Percentiles rank a stretch among this genome's conserved stretches.
Evolutionary conservation across 2,797 vertebrate species (phyloP).

Genomic region (Distichodus sexfasciatus): DNA sequence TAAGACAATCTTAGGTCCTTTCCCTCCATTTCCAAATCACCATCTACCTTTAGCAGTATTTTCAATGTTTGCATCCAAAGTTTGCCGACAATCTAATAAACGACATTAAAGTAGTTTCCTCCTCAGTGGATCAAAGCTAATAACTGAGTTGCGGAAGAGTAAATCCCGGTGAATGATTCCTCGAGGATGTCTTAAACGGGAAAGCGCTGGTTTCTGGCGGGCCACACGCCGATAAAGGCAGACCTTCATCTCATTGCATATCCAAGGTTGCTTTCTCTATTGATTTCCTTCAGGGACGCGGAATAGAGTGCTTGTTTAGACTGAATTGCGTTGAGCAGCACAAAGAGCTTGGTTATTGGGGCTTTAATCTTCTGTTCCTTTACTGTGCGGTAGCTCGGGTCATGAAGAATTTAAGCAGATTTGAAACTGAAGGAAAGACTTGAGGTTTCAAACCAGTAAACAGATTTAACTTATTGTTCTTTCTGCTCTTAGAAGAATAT

Average conservation of each 20-base stretch:
- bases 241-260: constrained; percentile 51
- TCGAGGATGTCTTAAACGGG: constrained; percentile 45
- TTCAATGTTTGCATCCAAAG: neutral
- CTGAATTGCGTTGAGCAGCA: constrained; percentile 48
- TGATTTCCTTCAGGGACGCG: constrained; percentile 56
- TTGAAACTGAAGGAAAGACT: no score
- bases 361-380: neutral
- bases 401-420: no score
- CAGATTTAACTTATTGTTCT: no score
- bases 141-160: constrained; percentile 35
- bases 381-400: no score
- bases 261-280: constrained; percentile 52
- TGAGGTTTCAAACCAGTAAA: no score
- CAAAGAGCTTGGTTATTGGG: neutral
- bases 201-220: constrained; percentile 41
- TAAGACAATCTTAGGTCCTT: no score
- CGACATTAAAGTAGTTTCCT: constrained; percentile 50
- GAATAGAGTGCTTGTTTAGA: constrained; percentile 51
- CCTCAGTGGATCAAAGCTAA: constrained; percentile 48
- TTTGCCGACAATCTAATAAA: constrained; percentile 42
- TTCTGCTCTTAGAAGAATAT: no score
- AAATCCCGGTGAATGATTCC: constrained; percentile 48
- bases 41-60: neutral
- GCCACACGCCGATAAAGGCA: constrained; percentile 23
- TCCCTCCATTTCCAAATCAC: no score